A percentile compares a stretch with the other conserved stretches of the same genome.
Conservation (phyloP, 2,797 vertebrate genomes). For the Danio kyathit region DNA sequence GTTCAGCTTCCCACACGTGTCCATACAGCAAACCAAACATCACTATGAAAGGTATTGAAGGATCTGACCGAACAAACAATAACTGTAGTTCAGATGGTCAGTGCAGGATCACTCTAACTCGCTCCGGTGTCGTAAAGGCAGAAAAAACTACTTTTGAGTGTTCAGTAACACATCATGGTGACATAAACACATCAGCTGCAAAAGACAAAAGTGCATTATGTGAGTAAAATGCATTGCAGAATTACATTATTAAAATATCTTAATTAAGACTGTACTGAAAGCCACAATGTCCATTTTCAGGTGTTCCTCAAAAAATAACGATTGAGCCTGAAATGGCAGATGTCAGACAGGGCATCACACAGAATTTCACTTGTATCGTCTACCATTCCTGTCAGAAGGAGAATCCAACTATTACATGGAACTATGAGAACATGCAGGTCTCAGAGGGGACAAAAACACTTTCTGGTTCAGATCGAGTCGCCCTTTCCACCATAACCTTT, state of each 20-base stretch:
- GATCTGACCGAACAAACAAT: accelerated
- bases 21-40: slow-evolving; percentile 26
- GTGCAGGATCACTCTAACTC: slow-evolving; percentile 36
- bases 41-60: slow-evolving; percentile 14
- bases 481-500: slow-evolving; percentile 65
- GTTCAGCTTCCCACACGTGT: slow-evolving; percentile 27
- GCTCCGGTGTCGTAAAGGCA: slow-evolving; percentile 5
- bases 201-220: neutral
- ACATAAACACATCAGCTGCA: too few relatives aligned
- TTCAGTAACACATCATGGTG: slow-evolving; percentile 32
- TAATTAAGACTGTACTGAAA: too few relatives aligned
- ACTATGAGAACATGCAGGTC: slow-evolving; percentile 65
- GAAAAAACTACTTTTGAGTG: neutral
- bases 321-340: slow-evolving; percentile 57
- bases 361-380: slow-evolving; percentile 67
- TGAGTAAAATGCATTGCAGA: slow-evolving; percentile 22
- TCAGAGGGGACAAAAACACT: neutral
- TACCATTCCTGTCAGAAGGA: slow-evolving; percentile 66
- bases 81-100: neutral
- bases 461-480: neutral
- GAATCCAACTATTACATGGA: slow-evolving; percentile 66
- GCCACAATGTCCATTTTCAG: neutral
- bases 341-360: slow-evolving; percentile 62
- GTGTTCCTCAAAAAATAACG: slow-evolving; percentile 53
- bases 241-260: too few relatives aligned